Conservation (phyloP, 2,797 vertebrate species). For the Catharus ustulatus region DNA sequence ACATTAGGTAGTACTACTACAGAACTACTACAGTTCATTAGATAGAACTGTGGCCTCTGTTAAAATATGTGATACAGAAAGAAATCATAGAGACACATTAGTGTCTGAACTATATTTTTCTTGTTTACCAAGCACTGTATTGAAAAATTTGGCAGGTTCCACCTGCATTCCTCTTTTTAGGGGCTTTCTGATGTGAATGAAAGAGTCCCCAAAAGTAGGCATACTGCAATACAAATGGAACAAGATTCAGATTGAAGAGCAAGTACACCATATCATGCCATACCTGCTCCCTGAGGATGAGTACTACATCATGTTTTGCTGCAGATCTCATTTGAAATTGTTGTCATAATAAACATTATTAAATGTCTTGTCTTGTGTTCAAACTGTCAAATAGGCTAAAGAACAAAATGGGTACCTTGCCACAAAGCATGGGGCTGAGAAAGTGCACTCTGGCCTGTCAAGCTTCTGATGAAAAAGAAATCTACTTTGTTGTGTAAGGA, state of each 20-base stretch:
- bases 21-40: background rate
- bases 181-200: background rate
- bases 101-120: background rate
- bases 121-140: background rate
- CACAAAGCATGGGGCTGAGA: background rate
- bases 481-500: background rate
- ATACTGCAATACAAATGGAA: background rate
- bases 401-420: background rate
- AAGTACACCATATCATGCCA: fast-evolving
- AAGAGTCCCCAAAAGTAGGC: background rate
- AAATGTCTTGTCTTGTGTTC: background rate
- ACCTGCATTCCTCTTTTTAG: background rate
- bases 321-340: background rate
- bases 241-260: background rate
- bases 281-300: background rate
- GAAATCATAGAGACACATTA: background rate
- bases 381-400: background rate
- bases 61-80: background rate
- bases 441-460: background rate
- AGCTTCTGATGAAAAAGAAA: background rate
- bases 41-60: background rate
- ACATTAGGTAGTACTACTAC: background rate
- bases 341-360: constrained; percentile 42
- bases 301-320: background rate
- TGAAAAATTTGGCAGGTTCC: background rate